Evolutionary conservation across 2,797 vertebrate genomes (phyloP).

Genomic region (Sphenodon punctatus): DNA sequence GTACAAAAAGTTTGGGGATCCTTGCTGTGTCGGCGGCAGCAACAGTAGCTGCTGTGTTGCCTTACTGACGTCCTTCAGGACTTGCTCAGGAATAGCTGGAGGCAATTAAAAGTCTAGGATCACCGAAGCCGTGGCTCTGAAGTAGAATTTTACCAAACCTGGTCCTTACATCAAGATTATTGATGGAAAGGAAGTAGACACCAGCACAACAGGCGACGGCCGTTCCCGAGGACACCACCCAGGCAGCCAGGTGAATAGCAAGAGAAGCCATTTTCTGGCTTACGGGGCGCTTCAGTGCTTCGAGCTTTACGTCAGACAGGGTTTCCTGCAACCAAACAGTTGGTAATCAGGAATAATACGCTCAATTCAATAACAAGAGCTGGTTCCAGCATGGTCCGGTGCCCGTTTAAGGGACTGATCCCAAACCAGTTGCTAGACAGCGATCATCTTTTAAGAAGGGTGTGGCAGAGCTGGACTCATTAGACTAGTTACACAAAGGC

Average conservation of each 20-base stretch:
- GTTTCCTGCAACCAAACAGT: constrained; percentile 80
- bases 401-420: not conserved
- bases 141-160: not conserved
- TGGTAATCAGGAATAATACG: not conserved
- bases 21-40: not conserved
- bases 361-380: too few relatives aligned
- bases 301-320: constrained; percentile 78
- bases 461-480: too few relatives aligned
- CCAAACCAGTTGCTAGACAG: too few relatives aligned
- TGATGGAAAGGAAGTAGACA: constrained; percentile 82
- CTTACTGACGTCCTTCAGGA: not conserved
- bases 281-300: constrained; percentile 59
- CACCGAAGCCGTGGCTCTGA: not conserved
- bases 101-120: not conserved
- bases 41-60: not conserved
- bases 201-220: constrained; percentile 78
- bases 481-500: too few relatives aligned
- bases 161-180: constrained; percentile 68
- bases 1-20: too few relatives aligned
- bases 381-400: too few relatives aligned
- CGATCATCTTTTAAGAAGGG: not conserved
- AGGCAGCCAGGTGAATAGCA: constrained; percentile 76
- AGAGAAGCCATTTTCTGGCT: constrained; percentile 68
- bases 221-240: constrained; percentile 81
- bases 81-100: accelerated